Evolutionary conservation across 2,113 vertebrate genomes (phyloP).

Genomic region (Carassius gibelio): DNA sequence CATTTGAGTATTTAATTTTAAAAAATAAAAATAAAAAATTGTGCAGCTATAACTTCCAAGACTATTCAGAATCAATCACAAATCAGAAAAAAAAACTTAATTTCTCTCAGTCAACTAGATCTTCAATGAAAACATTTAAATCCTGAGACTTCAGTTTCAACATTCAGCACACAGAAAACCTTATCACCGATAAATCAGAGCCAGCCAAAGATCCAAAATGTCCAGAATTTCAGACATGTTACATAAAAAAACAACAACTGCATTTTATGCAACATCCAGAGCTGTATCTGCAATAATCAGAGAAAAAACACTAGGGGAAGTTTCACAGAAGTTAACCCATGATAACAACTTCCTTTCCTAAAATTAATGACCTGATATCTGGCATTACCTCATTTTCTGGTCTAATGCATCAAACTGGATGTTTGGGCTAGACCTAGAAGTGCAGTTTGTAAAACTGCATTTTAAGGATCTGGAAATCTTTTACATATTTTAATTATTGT

Average conservation of each 20-base stretch:
- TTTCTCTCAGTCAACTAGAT: background rate
- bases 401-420: background rate
- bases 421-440: background rate
- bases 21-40: background rate
- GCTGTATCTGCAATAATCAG: background rate
- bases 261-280: background rate
- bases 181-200: background rate
- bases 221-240: conserved; percentile 27
- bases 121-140: background rate
- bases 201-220: conserved; percentile 33
- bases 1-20: background rate
- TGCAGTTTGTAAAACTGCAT: background rate
- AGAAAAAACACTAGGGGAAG: background rate
- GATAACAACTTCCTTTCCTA: background rate
- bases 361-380: background rate
- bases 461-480: background rate
- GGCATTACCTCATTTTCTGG: background rate
- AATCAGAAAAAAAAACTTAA: background rate
- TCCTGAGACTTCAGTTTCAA: background rate
- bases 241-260: background rate
- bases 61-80: background rate
- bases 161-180: conserved; percentile 5
- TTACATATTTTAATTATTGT: background rate
- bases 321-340: background rate
- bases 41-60: background rate